These are phyloP conservation scores for Pedetes capensis DNA, from an alignment of 2,113 vertebrate genomes.

Conservation along the genomic window DNA sequence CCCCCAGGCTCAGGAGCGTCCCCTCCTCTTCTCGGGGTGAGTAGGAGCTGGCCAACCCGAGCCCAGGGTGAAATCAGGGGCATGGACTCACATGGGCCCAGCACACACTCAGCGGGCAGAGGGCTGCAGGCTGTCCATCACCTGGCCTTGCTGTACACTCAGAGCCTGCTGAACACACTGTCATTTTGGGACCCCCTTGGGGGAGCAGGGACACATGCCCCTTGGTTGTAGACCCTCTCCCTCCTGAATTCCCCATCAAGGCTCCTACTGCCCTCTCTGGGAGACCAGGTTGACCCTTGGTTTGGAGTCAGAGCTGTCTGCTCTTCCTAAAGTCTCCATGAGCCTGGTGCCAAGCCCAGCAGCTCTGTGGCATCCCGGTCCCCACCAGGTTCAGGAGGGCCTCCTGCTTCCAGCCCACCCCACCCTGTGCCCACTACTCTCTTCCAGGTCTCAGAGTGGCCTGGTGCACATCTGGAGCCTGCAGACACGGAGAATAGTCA, in stretches of 20 bases:
- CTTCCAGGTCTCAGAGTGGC: constrained; percentile 88
- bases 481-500: constrained; percentile 85
- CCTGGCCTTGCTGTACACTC: background rate
- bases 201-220: background rate
- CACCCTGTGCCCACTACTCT: background rate
- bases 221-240: background rate
- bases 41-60: constrained; percentile 14
- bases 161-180: background rate
- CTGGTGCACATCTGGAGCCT: constrained; percentile 93
- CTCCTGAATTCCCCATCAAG: background rate
- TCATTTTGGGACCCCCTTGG: background rate
- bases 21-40: constrained; percentile 94
- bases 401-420: fast-evolving
- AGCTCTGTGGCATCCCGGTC: background rate
- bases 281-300: background rate
- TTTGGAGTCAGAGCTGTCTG: background rate
- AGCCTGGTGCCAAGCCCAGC: no score
- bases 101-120: background rate
- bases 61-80: background rate
- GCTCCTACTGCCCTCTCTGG: background rate
- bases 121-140: background rate
- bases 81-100: background rate
- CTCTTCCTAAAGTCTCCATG: no score
- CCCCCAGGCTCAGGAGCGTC: constrained; percentile 67
- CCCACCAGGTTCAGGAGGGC: background rate